phyloP scores from a whole-genome alignment of 1,140 invertebrate genomes.

The Sesamia nonagrioides region DNA sequence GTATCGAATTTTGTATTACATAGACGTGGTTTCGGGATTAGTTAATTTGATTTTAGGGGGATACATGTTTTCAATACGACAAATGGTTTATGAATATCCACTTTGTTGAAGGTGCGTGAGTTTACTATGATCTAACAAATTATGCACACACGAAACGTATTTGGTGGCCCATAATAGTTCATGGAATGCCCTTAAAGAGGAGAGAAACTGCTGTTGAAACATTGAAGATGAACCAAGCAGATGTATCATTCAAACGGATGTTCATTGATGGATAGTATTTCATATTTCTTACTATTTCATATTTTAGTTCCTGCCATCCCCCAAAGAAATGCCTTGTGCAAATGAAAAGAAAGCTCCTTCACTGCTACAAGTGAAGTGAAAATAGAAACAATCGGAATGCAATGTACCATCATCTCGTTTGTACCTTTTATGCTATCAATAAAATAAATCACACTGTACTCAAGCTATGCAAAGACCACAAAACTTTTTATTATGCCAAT shows the following conservation, averaged over 20 bases:
- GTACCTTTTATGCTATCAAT: slow-evolving; percentile 68
- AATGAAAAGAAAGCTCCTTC: not conserved
- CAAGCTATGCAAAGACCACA: slow-evolving; percentile 52
- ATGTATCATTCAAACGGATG: not conserved
- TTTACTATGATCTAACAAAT: not conserved
- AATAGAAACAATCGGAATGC: slow-evolving; percentile 36
- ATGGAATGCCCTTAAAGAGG: not conserved
- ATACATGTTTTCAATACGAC: not conserved
- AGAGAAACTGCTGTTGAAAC: not conserved
- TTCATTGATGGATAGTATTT: too few relatives aligned
- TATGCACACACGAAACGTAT: not conserved
- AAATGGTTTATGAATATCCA: not conserved
- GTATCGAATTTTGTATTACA: not conserved
- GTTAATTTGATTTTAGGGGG: not conserved
- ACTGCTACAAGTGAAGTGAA: not conserved
- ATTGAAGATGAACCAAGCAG: not conserved
- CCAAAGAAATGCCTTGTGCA: too few relatives aligned
- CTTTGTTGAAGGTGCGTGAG: not conserved
- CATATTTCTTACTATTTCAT: too few relatives aligned
- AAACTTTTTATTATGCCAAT: slow-evolving; percentile 69
- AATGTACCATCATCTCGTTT: slow-evolving; percentile 59
- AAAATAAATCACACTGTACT: slow-evolving; percentile 69
- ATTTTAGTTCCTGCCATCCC: too few relatives aligned
- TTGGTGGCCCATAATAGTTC: not conserved
- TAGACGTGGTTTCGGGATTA: not conserved